phyloP scores from a whole-genome alignment of 1,140 invertebrate genomes.

The Piezodorus guildinii region DNA sequence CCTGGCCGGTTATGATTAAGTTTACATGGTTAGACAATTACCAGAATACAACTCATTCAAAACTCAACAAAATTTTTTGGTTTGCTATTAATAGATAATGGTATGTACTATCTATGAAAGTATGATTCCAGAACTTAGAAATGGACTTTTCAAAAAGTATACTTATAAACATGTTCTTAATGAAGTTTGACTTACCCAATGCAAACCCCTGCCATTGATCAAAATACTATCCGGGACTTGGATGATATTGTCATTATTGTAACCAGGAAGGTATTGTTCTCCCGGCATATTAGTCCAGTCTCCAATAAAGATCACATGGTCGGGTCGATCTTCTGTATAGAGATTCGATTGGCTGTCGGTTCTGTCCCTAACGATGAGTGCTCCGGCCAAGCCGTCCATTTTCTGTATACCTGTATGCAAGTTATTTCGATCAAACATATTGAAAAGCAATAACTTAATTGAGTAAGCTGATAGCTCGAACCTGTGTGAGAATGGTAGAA shows the following conservation, averaged over 20 bases:
- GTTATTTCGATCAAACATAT: slow-evolving; percentile 29
- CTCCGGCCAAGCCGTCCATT: slow-evolving; percentile 66
- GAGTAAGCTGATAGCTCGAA: too few relatives aligned
- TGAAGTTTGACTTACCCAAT: slow-evolving; percentile 50
- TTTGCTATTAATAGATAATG: too few relatives aligned
- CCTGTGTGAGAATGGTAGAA: slow-evolving; percentile 42
- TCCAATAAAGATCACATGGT: slow-evolving; percentile 57
- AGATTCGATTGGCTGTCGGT: slow-evolving; percentile 41
- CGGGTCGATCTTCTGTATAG: slow-evolving; percentile 57
- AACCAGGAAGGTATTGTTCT: slow-evolving; percentile 56
- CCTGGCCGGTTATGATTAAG: too few relatives aligned
- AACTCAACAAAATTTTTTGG: too few relatives aligned
- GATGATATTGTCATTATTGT: slow-evolving; percentile 47
- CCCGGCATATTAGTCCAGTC: slow-evolving; percentile 68
- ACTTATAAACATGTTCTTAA: too few relatives aligned
- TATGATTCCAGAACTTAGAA: too few relatives aligned
- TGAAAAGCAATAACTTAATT: slow-evolving; percentile 34
- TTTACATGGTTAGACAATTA: too few relatives aligned
- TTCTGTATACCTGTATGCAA: slow-evolving; percentile 53
- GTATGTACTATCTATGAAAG: too few relatives aligned
- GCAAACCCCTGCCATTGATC: background rate
- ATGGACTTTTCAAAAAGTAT: too few relatives aligned
- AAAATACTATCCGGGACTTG: slow-evolving; percentile 55
- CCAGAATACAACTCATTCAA: too few relatives aligned
- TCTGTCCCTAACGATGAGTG: slow-evolving; percentile 54